Conservation (phyloP, 1,140 invertebrate genomes). For the Drosophila paulistorum region DNA sequence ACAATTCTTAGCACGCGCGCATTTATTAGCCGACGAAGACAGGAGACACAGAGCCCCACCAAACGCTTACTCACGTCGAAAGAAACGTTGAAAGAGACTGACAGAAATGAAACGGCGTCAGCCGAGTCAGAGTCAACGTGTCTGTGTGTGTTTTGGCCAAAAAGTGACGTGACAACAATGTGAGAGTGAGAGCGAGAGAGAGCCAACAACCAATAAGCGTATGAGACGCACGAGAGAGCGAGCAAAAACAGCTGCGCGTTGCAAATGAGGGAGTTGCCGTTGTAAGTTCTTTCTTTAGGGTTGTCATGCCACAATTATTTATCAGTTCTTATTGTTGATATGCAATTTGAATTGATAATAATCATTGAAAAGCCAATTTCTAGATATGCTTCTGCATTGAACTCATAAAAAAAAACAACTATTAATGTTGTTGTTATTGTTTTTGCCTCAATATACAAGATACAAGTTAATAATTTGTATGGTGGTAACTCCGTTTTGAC, state of each 20-base stretch:
- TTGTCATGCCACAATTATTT: conserved; percentile 21
- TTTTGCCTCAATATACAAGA: background rate
- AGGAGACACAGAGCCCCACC: conserved; percentile 21
- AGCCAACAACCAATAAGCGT: conserved; percentile 8
- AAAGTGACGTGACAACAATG: conserved; percentile 58
- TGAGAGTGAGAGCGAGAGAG: conserved; percentile 27
- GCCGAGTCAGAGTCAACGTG: conserved; percentile 35
- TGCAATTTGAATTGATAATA: background rate
- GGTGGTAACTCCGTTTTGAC: conserved; percentile 28
- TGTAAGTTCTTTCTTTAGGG: conserved; percentile 31
- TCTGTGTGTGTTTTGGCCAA: conserved; percentile 66
- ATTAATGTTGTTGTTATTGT: background rate
- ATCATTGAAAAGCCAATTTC: background rate
- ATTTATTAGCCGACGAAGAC: conserved; percentile 33
- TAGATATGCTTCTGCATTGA: background rate
- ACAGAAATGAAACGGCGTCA: conserved; percentile 53
- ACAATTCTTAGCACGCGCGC: conserved; percentile 55
- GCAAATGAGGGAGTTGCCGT: conserved; percentile 41
- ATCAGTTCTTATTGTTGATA: background rate
- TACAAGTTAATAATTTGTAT: background rate
- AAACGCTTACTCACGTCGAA: conserved; percentile 69
- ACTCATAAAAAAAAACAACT: no score
- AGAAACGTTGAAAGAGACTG: conserved; percentile 50
- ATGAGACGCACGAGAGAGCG: background rate
- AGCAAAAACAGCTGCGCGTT: conserved; percentile 43